phyloP scores from a whole-genome alignment of 2,113 vertebrate species.

The Athene noctua region DNA sequence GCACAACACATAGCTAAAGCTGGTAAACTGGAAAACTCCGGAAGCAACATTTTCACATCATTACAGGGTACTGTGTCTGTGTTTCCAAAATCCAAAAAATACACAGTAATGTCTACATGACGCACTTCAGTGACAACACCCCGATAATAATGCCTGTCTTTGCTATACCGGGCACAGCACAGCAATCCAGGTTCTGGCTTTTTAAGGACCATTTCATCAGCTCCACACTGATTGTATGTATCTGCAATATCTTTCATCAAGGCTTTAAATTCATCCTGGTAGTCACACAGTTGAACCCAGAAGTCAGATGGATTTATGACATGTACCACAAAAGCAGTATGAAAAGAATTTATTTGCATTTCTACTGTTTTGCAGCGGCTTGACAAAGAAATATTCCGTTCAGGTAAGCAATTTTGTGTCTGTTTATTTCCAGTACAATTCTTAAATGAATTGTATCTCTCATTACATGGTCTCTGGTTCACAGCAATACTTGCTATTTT shows the following conservation, averaged over 20 bases:
- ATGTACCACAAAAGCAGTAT: slow-evolving; percentile 79
- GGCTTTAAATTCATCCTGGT: slow-evolving; percentile 78
- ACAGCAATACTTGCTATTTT: neutral
- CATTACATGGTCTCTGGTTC: neutral
- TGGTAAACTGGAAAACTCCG: slow-evolving; percentile 75
- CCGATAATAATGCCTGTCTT: slow-evolving; percentile 84
- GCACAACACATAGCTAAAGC: slow-evolving; percentile 84
- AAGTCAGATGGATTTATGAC: slow-evolving; percentile 84
- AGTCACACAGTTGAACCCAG: slow-evolving; percentile 80
- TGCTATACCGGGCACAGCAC: slow-evolving; percentile 87
- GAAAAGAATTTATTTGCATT: slow-evolving; percentile 68
- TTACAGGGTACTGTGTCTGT: slow-evolving; percentile 79
- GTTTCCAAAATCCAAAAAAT: slow-evolving; percentile 92
- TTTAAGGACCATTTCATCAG: slow-evolving; percentile 78
- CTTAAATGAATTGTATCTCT: neutral
- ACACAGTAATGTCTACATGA: slow-evolving; percentile 73
- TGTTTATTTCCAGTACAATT: neutral
- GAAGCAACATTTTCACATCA: slow-evolving; percentile 83
- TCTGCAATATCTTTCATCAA: slow-evolving; percentile 79
- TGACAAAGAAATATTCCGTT: neutral
- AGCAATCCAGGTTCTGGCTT: slow-evolving; percentile 79
- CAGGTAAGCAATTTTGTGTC: neutral
- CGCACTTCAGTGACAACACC: slow-evolving; percentile 76
- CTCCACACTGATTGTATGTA: slow-evolving; percentile 68
- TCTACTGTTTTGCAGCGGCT: slow-evolving; percentile 59